Conservation (phyloP, 2,113 vertebrate genomes). For the Diadophis punctatus region DNA sequence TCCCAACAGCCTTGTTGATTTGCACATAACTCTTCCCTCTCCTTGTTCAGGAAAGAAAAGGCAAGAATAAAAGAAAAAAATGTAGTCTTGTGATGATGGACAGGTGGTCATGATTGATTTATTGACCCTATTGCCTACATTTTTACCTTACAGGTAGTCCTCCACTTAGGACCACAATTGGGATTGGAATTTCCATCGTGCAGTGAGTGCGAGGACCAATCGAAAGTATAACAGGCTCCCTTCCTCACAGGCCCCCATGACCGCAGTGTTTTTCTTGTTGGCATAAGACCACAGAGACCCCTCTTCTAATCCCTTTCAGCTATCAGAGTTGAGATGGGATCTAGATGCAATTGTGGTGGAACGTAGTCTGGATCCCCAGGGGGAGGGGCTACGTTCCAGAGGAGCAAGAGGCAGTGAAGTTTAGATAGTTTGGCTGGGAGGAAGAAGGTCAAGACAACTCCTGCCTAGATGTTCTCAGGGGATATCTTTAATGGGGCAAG, state of each 20-base stretch:
- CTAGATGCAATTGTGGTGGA: background rate
- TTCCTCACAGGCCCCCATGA: background rate
- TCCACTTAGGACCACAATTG: background rate
- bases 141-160: background rate
- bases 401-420: background rate
- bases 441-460: background rate
- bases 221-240: no score
- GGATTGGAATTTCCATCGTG: background rate
- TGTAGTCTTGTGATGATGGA: background rate
- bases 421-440: background rate
- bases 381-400: background rate
- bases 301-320: background rate
- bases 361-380: no score
- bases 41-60: background rate
- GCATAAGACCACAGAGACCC: background rate
- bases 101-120: background rate
- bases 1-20: background rate
- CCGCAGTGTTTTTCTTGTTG: background rate
- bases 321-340: background rate
- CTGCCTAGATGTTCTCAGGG: background rate
- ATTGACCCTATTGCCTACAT: background rate
- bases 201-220: no score
- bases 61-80: background rate
- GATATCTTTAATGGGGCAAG: background rate
- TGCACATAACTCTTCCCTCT: rapidly evolving